Base-by-base conservation (phyloP, 2,888 invertebrate genomes). In the Epirrhoe tristata region DNA sequence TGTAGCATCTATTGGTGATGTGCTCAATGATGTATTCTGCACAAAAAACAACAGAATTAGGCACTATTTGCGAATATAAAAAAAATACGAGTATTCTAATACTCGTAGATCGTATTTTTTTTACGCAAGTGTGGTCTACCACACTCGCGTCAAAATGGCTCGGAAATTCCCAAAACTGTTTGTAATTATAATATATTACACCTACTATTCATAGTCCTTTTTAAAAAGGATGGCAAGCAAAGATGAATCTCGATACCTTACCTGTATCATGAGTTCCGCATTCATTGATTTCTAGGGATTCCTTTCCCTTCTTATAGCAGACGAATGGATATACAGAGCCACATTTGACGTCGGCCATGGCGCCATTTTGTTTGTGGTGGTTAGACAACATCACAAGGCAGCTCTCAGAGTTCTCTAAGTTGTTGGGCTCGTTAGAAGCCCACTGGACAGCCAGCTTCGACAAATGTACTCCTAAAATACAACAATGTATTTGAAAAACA, bases 1-100 rank as follows among this genome's bases (percentile, higher is more conserved):
- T 88, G 73, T 89, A 89, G 60, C 88, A 88, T 24, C 73, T 83
- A 1, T 79, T 75, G 0, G 86, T 86, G 16, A 75, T 65, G 24
- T 24, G 24, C 24, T 24, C 24, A 24, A 24, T 24, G 24, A 3
- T 24, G 24, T 24, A 24, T 24, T 24, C 24, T 24, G 24, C 24
- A 24, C 24, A 24, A 24, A 3, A 24, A 24, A 2, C 24, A 24
- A 24, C 24, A 24, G 24, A 24, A 3, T 24, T 24, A n/a, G n/a
- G n/a, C 24, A 24, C 12, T n/a, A 31, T 24, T 24, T 24, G 24
- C 1, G 32, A 48, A 58, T 14, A 46, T 8, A 60, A 43, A 17
- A 43, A 4, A 8, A 10, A 36, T 36, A 36, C 36, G 5, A 3
- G 24, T 3, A 24, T 24, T 24, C 24, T 2, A 24, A 24, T 24